phyloP scores from a whole-genome alignment of 2,113 vertebrate genomes.

The Stictonetta naevosa region DNA sequence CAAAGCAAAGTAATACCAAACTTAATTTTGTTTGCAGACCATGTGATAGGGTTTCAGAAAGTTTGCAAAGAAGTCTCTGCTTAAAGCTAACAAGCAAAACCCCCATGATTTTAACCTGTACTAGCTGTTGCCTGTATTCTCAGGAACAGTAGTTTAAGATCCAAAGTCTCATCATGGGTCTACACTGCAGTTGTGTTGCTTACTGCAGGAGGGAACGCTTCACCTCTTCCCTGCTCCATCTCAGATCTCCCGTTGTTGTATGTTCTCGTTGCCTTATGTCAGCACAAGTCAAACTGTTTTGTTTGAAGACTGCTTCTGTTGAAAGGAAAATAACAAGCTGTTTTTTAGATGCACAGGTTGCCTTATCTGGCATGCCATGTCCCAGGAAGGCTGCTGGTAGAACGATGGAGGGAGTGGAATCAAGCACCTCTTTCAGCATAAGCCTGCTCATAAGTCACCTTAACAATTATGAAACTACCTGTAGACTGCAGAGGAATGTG shows the following conservation, averaged over 20 bases:
- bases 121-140: not conserved
- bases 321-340: not conserved
- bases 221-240: not conserved
- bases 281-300: not conserved
- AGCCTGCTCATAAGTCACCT: not conserved
- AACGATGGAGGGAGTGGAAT: not conserved
- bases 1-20: not conserved
- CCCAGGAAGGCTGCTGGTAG: too few relatives aligned
- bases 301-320: not conserved
- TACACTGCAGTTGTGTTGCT: not conserved
- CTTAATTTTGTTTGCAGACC: not conserved
- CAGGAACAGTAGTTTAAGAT: not conserved
- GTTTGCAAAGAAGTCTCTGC: not conserved
- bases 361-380: not conserved
- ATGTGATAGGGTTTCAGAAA: not conserved
- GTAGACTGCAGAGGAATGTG: not conserved
- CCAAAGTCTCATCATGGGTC: too few relatives aligned
- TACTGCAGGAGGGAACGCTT: not conserved
- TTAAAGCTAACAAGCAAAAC: too few relatives aligned
- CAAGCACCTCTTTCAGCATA: not conserved
- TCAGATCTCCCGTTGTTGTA: not conserved
- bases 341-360: fast-evolving
- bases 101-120: not conserved
- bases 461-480: not conserved
- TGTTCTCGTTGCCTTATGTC: not conserved